These are phyloP conservation scores for Cichladusa arquata DNA, from an alignment of 2,113 vertebrate species.

Conservation along the genomic window DNA sequence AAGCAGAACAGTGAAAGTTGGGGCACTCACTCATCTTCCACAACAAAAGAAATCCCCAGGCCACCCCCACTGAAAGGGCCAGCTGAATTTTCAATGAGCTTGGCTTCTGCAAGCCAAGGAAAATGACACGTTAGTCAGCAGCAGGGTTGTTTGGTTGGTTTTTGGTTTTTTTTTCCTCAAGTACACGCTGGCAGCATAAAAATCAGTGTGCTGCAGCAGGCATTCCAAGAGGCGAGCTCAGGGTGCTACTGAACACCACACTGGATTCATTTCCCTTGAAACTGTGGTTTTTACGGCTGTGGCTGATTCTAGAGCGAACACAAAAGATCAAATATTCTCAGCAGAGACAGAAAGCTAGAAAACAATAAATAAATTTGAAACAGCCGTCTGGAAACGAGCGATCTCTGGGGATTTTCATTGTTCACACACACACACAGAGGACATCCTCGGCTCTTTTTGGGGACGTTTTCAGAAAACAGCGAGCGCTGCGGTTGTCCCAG, in stretches of 20 bases:
- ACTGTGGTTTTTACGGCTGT: fast-evolving
- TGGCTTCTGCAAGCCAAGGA: not conserved
- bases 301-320: fast-evolving
- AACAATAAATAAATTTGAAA: not conserved
- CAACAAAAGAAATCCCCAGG: not conserved
- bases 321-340: not conserved
- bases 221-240: not conserved
- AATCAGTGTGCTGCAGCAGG: not conserved
- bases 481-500: fast-evolving
- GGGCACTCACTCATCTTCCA: not conserved
- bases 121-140: not conserved
- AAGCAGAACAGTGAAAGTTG: not conserved
- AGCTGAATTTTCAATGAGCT: not conserved
- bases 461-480: not conserved
- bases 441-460: fast-evolving
- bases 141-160: not conserved
- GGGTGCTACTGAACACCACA: fast-evolving
- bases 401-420: fast-evolving
- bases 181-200: not conserved
- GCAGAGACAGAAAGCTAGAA: not conserved
- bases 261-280: not conserved
- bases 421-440: not conserved
- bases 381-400: fast-evolving
- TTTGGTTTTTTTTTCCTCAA: not conserved
- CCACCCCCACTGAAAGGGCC: not conserved